Base-by-base conservation (phyloP, 1,140 invertebrate genomes). In the Planococcus citri region DNA sequence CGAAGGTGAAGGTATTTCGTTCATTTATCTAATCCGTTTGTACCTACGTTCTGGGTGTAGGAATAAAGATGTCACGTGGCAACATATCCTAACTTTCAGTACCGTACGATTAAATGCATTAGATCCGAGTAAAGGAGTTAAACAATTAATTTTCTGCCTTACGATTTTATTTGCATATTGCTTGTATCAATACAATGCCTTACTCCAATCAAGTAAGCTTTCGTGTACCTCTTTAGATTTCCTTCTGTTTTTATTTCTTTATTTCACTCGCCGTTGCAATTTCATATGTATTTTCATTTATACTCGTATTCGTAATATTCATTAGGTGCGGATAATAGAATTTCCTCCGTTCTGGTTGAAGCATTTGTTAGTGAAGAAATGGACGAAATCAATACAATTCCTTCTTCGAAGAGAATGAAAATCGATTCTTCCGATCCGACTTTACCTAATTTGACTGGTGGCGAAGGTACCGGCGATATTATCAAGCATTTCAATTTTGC, bases 401-500 rank as follows among this genome's bases (percentile, higher is more conserved):
- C 57, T 6, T 20, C 6, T n/a, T 3, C 21, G 17, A 64, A 64
- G 24, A 24, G 60, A 64, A 4, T 25, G 17, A 64, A 64, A 64
- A 12, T 64, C 3, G 60, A 64, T 24, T 27, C 60, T 24, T 3
- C 60, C 10, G 60, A 64, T 64, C 9, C 20, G 20, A 64, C 10
- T 27, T 22, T 17, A 17, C 2, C 22, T 2, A 10, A 4, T 24
- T 64, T 64, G 22, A 64, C 14, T 10, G 10, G 22, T 4, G 60
- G 22, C 4, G 60, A 64, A 25, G 60, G 60, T 4, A 25, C 60
- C 24, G 60, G 60, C 25, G 60, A 64, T 25, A 27, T 64, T 6
- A 64, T 64, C 60, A 64, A 64, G 22, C 60, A 64, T 64, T 64
- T 64, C 20, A 64, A 64, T 64, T 64, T 64, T 17, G 60, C 60